Percentiles rank a stretch among this genome's conserved stretches.
Evolutionary conservation across 2,888 invertebrate species (phyloP).

Genomic region (Troilus luridus): DNA sequence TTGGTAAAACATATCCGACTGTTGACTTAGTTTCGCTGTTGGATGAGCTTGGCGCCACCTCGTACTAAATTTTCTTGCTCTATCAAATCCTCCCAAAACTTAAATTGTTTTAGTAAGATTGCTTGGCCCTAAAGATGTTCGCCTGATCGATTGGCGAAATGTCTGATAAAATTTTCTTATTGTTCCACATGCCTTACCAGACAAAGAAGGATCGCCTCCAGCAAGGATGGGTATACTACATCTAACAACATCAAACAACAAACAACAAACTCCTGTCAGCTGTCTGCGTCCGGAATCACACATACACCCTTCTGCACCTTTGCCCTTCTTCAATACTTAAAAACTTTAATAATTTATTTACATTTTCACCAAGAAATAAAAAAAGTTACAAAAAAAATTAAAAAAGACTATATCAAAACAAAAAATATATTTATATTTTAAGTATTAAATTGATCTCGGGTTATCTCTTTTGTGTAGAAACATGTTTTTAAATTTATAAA

Average conservation of each 20-base stretch:
- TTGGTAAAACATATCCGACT: not conserved
- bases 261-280: constrained; percentile 50
- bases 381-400: not conserved
- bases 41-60: not conserved
- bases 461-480: constrained; percentile 12
- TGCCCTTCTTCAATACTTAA: constrained; percentile 24
- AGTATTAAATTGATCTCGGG: constrained; percentile 40
- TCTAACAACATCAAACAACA: constrained; percentile 61
- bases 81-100: not conserved
- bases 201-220: constrained; percentile 64
- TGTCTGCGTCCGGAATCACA: constrained; percentile 38
- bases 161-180: constrained; percentile 57
- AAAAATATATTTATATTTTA: constrained; percentile 43
- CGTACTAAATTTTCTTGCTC: not conserved
- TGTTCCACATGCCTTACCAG: constrained; percentile 65
- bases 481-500: constrained; percentile 18
- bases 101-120: constrained; percentile 8
- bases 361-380: not conserved
- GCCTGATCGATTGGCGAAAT: constrained; percentile 16
- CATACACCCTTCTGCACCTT: constrained; percentile 47
- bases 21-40: not conserved
- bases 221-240: constrained; percentile 65
- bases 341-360: constrained; percentile 31
- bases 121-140: constrained; percentile 40
- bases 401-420: constrained; percentile 42